Conservation (phyloP, 1,140 invertebrate genomes). For the Megathymus violae region DNA sequence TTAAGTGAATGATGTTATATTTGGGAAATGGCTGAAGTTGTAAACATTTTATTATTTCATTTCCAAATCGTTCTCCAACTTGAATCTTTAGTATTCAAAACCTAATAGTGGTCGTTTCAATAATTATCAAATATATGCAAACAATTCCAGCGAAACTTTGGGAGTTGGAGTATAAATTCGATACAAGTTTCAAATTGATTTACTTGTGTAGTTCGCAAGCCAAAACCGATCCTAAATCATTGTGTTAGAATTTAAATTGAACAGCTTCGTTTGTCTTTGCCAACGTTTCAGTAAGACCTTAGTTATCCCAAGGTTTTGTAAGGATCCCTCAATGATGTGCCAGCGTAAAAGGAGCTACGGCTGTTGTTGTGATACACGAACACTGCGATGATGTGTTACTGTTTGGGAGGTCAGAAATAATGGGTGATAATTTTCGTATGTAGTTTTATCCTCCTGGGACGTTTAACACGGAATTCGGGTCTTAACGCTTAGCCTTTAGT, state of each 20-base stretch:
- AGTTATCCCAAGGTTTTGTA: slow-evolving; percentile 54
- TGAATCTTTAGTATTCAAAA: slow-evolving; percentile 44
- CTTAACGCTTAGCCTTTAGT: slow-evolving; percentile 72
- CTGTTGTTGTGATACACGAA: slow-evolving; percentile 27
- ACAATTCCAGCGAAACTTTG: slow-evolving; percentile 49
- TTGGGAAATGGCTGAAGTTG: slow-evolving; percentile 21
- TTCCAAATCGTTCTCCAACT: slow-evolving; percentile 21
- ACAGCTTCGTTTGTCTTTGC: slow-evolving; percentile 35
- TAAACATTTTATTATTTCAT: slow-evolving; percentile 32
- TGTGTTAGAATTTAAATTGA: slow-evolving; percentile 43
- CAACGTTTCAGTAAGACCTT: slow-evolving; percentile 49
- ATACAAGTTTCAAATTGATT: slow-evolving; percentile 60
- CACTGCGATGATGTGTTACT: slow-evolving; percentile 33
- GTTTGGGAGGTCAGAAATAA: slow-evolving; percentile 56
- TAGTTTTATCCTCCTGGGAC: slow-evolving; percentile 62
- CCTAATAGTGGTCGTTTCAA: slow-evolving; percentile 42
- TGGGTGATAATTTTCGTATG: slow-evolving; percentile 66
- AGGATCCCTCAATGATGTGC: slow-evolving; percentile 40
- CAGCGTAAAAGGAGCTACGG: slow-evolving; percentile 51
- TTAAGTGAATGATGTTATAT: slow-evolving; percentile 21
- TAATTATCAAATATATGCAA: slow-evolving; percentile 53
- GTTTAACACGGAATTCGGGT: slow-evolving; percentile 74
- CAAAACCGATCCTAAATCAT: slow-evolving; percentile 38
- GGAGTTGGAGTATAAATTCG: slow-evolving; percentile 40
- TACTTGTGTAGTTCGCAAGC: slow-evolving; percentile 36